Conservation (phyloP, 2,797 vertebrate species). For the Notoglanidium macrostoma region DNA sequence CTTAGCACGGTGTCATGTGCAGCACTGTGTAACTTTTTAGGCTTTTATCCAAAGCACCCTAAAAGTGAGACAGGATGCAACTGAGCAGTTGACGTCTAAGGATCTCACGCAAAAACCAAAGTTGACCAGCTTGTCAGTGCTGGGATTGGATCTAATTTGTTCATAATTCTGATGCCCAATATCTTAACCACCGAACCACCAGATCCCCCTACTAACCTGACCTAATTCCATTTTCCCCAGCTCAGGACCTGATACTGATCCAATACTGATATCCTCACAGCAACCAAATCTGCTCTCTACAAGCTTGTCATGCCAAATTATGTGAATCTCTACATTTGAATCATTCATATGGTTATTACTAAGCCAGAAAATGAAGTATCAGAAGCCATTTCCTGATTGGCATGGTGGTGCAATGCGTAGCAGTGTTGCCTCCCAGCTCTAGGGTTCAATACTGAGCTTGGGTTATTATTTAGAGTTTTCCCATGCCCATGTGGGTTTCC, state of each 20-base stretch:
- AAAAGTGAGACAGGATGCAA: background rate
- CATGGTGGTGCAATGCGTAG: background rate
- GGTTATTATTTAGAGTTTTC: background rate
- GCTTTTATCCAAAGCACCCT: background rate
- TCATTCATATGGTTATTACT: background rate
- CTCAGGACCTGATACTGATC: background rate
- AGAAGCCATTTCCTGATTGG: background rate
- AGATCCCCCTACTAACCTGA: background rate
- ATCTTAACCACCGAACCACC: background rate
- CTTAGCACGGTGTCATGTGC: background rate
- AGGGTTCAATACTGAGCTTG: background rate
- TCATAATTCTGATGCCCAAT: background rate
- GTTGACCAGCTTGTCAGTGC: background rate
- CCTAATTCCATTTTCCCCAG: background rate
- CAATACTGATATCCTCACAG: background rate
- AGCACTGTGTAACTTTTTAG: background rate
- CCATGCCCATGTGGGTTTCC: background rate
- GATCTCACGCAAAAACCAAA: background rate
- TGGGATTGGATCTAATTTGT: background rate
- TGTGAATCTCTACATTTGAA: background rate
- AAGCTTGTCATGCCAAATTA: background rate
- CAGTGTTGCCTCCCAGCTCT: background rate
- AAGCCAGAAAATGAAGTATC: background rate
- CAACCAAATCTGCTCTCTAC: background rate
- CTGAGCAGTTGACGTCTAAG: background rate